Evolutionary conservation across 2,888 invertebrate genomes (phyloP).

Genomic region (Drosophila testacea): DNA sequence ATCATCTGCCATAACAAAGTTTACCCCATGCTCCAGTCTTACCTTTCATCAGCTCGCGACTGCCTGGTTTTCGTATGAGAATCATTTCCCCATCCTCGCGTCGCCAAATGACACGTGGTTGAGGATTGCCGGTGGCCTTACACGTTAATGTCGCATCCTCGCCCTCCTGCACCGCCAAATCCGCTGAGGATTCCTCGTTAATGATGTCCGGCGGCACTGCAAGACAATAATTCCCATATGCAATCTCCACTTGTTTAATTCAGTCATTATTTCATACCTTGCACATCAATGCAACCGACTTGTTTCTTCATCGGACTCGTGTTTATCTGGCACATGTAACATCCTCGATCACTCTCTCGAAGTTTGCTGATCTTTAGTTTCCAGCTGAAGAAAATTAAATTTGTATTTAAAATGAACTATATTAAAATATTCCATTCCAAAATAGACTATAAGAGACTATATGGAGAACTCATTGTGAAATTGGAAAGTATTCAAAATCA

Average conservation of each 20-base stretch:
- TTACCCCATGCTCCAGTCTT: constrained; percentile 1
- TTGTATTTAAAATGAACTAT: neutral
- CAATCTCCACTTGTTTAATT: no score
- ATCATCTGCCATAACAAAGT: neutral
- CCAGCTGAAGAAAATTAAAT: constrained; percentile 85
- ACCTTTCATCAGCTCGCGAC: constrained; percentile 85
- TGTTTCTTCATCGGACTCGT: constrained; percentile 94
- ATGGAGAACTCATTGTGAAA: no score
- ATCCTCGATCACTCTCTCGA: constrained; percentile 93
- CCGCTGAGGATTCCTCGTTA: constrained; percentile 91
- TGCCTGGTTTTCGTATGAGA: constrained; percentile 86
- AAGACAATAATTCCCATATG: neutral
- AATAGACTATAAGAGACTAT: no score
- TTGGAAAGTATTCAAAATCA: no score
- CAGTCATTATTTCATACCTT: constrained; percentile 87
- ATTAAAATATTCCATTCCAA: no score
- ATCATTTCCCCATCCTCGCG: constrained; percentile 90
- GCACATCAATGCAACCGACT: constrained; percentile 94
- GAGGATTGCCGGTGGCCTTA: constrained; percentile 92
- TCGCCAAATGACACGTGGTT: constrained; percentile 92
- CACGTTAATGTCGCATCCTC: constrained; percentile 91
- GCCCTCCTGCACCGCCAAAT: constrained; percentile 92
- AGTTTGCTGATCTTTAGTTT: constrained; percentile 93
- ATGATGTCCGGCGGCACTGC: constrained; percentile 92
- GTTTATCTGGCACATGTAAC: constrained; percentile 97